Conservation (phyloP, 2,797 vertebrate genomes). For the Austrolebias charrua region DNA sequence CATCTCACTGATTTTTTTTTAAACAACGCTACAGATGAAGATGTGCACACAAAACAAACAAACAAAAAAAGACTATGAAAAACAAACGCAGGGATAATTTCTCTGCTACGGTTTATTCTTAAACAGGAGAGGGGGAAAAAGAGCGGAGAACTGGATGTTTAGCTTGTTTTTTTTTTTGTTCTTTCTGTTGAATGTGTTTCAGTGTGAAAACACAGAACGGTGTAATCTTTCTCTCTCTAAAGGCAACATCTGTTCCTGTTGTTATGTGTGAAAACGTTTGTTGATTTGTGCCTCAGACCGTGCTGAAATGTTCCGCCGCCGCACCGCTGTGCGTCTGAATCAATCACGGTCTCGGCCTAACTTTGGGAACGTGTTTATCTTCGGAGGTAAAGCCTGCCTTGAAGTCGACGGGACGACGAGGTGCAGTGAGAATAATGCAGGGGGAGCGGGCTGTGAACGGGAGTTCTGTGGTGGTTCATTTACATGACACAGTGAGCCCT, state of each 20-base stretch:
- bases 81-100: conserved; percentile 8
- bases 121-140: conserved; percentile 31
- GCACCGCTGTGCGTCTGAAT: conserved; percentile 53
- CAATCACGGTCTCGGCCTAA: conserved; percentile 49
- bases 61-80: conserved; percentile 10
- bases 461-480: conserved; percentile 55
- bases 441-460: conserved; percentile 32
- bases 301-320: conserved; percentile 61
- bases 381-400: conserved; percentile 47
- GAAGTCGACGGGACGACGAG: conserved; percentile 42
- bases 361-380: conserved; percentile 63
- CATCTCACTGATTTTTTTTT: neutral
- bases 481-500: conserved; percentile 60
- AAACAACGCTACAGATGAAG: conserved; percentile 6
- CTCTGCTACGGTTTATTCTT: conserved; percentile 25
- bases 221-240: conserved; percentile 51
- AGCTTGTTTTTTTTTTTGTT: conserved; percentile 33
- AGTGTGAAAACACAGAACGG: conserved; percentile 56
- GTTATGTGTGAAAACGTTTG: conserved; percentile 71
- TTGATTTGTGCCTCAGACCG: conserved; percentile 58
- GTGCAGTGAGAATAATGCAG: conserved; percentile 34
- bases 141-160: conserved; percentile 51
- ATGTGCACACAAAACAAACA: neutral
- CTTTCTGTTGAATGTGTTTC: conserved; percentile 20
- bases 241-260: conserved; percentile 70